Evolutionary conservation across 2,797 vertebrate genomes (phyloP), one percentile per base, ranked within the genome.

Genomic region (Hypotaenidia philippensis): DNA sequence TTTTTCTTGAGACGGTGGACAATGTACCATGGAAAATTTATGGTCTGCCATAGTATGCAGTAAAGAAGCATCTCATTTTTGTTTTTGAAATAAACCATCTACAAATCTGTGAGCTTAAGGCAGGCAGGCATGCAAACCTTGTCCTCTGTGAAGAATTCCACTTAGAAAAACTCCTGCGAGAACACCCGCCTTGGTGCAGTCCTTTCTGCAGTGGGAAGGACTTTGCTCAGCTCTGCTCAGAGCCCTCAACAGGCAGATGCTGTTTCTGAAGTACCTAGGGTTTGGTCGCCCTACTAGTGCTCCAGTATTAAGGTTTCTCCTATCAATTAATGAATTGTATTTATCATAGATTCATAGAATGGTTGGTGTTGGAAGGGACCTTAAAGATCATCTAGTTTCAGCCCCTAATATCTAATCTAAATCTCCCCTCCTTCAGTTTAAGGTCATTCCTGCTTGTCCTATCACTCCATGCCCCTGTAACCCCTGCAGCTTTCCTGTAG

Each of bases 161-260:
- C 13, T 45, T 49, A 52, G 31, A 41, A 83, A 92, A 64, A 4
- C 18, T 19, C 9, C 5, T 32, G 32, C 15, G 12, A 32, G 47
- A 47, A 29, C 17, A 26, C 13, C 34, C 44, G 26, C 52, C 19
- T 56, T 9, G 5, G 29, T 52, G 41, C 21, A 27, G 19, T 53
- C 31, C 31, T 79, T 5, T 5, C 45, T 47, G 0, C 52, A 78
- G 2, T 0, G 1, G 27, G 36, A 49, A 27, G 27, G 44, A 32
- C 9, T 20, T 44, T 1, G 1, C 52, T 44, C 68, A 90, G 60
- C 85, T 82, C 36, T 6, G 1, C 29, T 60, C 13, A 8, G 27
- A 69, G 47, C 38, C 34, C 27, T 80, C 25, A 4, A 1, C 44
- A 70, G 52, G 21, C 45, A 69, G 27, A 25, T 19, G 26, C 4